Percentiles rank a stretch among this genome's conserved stretches.
These are phyloP conservation scores for Podabrus alpinus DNA, from an alignment of 2,888 invertebrate genomes.

Conservation along the genomic window DNA sequence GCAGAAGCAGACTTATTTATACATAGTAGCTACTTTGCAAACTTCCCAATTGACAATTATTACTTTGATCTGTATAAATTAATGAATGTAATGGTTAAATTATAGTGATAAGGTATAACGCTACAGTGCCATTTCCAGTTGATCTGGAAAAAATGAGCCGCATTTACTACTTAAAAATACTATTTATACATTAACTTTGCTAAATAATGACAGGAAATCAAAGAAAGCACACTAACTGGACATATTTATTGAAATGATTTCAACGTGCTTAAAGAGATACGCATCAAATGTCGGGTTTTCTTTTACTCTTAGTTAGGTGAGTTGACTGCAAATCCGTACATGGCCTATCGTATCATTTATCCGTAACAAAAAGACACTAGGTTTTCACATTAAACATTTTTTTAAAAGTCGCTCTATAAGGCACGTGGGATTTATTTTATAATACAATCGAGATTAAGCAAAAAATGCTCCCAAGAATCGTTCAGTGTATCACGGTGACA, in stretches of 20 bases:
- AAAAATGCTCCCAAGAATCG: background rate
- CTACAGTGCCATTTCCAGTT: background rate
- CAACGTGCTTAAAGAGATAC: slow-evolving; percentile 9
- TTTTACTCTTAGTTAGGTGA: slow-evolving; percentile 9
- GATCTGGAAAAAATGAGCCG: background rate
- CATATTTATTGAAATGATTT: slow-evolving; percentile 19
- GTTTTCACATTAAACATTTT: slow-evolving; percentile 3
- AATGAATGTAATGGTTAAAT: background rate
- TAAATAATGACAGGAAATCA: slow-evolving; percentile 1
- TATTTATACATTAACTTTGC: background rate
- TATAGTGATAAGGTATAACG: background rate
- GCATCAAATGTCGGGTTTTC: slow-evolving; percentile 8
- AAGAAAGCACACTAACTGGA: slow-evolving; percentile 3
- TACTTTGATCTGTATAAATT: background rate
- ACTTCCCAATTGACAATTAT: background rate
- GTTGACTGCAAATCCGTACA: slow-evolving; percentile 15
- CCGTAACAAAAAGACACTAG: slow-evolving; percentile 11
- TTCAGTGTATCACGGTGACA: background rate
- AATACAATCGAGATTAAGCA: background rate
- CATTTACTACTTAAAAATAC: background rate
- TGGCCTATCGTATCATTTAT: slow-evolving; percentile 19
- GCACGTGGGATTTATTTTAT: background rate
- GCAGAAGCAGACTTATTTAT: background rate
- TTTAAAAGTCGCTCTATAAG: background rate
- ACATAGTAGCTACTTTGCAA: background rate